phyloP scores from a whole-genome alignment of 2,113 vertebrate species.

The Numida meleagris region DNA sequence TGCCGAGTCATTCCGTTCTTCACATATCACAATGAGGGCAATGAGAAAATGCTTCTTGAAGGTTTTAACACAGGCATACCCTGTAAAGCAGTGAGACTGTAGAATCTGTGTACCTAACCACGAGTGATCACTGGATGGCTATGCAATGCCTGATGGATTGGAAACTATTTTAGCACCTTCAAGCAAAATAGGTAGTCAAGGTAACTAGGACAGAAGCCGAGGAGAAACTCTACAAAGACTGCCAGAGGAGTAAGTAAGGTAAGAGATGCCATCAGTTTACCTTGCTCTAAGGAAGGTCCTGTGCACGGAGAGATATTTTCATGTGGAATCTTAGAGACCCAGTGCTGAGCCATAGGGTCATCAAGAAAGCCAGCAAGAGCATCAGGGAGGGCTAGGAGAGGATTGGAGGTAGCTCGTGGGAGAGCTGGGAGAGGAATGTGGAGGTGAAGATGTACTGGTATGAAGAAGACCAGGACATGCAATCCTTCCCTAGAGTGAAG shows the following conservation, averaged over 20 bases:
- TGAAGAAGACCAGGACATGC: neutral
- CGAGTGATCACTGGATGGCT: neutral
- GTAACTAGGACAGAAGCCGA: neutral
- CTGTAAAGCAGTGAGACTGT: neutral
- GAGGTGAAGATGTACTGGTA: neutral
- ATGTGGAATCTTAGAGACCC: neutral
- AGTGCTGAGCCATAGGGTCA: neutral
- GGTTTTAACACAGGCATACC: neutral
- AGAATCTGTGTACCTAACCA: neutral
- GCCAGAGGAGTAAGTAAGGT: neutral
- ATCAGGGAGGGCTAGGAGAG: neutral
- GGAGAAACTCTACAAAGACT: neutral
- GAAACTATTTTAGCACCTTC: constrained; percentile 6
- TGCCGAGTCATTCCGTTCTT: neutral
- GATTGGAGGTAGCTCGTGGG: neutral
- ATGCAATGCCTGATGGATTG: neutral
- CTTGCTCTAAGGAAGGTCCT: neutral
- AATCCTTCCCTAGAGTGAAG: neutral
- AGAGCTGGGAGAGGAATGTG: neutral
- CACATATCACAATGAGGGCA: neutral
- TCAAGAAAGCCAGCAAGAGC: neutral
- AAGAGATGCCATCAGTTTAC: neutral
- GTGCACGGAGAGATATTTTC: neutral
- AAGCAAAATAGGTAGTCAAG: constrained; percentile 8
- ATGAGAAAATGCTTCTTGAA: neutral